Conservation (phyloP, 2,888 invertebrate genomes). For the Liodrosophila aerea region DNA sequence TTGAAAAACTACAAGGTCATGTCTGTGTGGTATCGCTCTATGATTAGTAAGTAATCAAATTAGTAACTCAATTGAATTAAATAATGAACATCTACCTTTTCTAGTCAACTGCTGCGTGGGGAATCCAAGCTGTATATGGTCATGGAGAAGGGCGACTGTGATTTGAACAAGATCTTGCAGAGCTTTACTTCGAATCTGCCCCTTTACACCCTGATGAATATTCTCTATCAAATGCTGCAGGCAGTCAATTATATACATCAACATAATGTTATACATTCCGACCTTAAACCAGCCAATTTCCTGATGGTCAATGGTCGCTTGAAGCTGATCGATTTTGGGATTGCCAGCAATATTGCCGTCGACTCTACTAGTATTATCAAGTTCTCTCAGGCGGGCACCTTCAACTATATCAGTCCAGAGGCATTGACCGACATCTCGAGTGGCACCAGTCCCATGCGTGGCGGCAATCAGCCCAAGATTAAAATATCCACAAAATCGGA, state of each 20-base stretch:
- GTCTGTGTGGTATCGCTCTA: conserved; percentile 91
- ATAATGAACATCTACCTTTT: not conserved
- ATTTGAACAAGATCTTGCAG: conserved; percentile 90
- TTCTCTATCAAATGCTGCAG: conserved; percentile 96
- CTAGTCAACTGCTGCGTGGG: conserved; percentile 87
- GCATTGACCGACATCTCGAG: conserved; percentile 88
- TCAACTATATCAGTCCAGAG: conserved; percentile 98
- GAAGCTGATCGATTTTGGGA: conserved; percentile 98
- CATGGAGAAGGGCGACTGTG: conserved; percentile 96
- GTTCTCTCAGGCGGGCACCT: conserved; percentile 92
- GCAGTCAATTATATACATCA: conserved; percentile 96
- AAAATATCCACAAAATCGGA: conserved; percentile 95
- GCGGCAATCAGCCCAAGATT: conserved; percentile 83
- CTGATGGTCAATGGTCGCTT: conserved; percentile 91
- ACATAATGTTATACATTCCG: conserved; percentile 96
- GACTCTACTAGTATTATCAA: conserved; percentile 95
- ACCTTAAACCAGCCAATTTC: conserved; percentile 98
- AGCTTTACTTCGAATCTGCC: conserved; percentile 85
- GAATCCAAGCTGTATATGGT: conserved; percentile 90
- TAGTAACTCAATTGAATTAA: too few species aligned
- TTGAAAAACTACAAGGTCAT: conserved; percentile 91
- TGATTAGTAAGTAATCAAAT: conserved; percentile 88
- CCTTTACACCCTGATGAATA: conserved; percentile 90
- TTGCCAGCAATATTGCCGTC: conserved; percentile 92
- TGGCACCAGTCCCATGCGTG: conserved; percentile 81